Evolutionary conservation across 2,797 vertebrate species (phyloP).

Genomic region (Taenioides sp.): DNA sequence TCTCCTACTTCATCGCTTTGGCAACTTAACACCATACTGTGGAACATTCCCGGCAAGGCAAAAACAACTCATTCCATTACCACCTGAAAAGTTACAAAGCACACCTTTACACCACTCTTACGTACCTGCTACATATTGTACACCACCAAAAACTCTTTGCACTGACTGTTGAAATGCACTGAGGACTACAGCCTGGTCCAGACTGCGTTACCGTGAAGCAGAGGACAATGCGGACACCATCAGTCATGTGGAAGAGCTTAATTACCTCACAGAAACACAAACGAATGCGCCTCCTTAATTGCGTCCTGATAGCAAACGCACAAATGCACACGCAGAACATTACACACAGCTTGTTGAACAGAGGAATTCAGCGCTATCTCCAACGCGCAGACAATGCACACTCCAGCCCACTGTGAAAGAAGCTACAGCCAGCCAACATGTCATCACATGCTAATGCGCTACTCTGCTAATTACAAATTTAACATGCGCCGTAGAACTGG

Average conservation of each 20-base stretch:
- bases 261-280: conserved; percentile 74
- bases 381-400: conserved; percentile 8
- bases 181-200: conserved; percentile 43
- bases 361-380: conserved; percentile 13
- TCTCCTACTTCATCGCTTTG: not conserved
- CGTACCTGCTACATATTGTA: not conserved
- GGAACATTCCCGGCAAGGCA: not conserved
- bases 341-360: conserved; percentile 37
- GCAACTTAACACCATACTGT: not conserved
- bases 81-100: no score
- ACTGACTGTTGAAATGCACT: conserved; percentile 38
- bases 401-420: not conserved
- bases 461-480: conserved; percentile 65
- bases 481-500: conserved; percentile 58
- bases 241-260: conserved; percentile 65
- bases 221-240: conserved; percentile 62
- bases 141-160: conserved; percentile 18
- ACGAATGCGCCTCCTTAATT: conserved; percentile 68
- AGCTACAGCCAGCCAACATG: conserved; percentile 39
- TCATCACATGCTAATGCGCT: conserved; percentile 52
- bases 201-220: conserved; percentile 61
- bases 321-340: conserved; percentile 18
- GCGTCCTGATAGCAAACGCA: conserved; percentile 58
- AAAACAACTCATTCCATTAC: no score
- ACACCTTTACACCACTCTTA: not conserved